Evolutionary conservation across 2,888 invertebrate genomes (phyloP), one percentile per base, ranked within the genome.

Genomic region (Noctua janthina): DNA sequence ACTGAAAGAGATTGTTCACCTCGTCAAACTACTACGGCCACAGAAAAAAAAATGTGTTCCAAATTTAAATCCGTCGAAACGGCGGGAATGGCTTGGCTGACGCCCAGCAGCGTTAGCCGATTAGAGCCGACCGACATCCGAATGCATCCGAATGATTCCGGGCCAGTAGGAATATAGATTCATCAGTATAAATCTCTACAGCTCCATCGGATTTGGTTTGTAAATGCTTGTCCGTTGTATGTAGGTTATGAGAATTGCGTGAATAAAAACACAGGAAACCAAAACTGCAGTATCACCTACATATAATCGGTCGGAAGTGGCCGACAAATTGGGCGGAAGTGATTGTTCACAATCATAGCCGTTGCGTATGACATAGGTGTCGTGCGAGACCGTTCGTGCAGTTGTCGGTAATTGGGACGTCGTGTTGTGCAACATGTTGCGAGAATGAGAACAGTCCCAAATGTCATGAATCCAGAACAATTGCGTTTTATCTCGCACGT

Each of bases 1-100:
- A 93, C 91, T 90, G 89, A 89, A 87, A 93, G 95, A 96, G 96
- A 96, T 96, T 96, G 94, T 96, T 96, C 96, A 96, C 96, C 96
- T 96, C 96, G 92, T 92, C 92, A 92, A 91, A 92, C 93, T 94
- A 94, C 93, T 93, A 94, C 91, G 91, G 88, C 90, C 89, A 91
- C 90, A 92, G 92, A 94, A 95, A 96, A 81, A 46, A 96, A 96
- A 94, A 94, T 90, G 92, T 94, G 95, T 94, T 96, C 96, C 95
- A 96, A 97, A 96, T 94, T 95, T 96, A 96, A 96, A 95, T 95
- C 92, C 93, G 93, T 88, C 91, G 93, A 93, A 94, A 93, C 95
- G 95, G 92, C 94, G 95, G 95, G 95, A 95, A 95, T 92, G 93
- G 93, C 92, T 96, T 96, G 96, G 96, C 96, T 93, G 91, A 90